Base-by-base conservation (phyloP, 2,113 vertebrate species). In the Megaceryle torquata region DNA sequence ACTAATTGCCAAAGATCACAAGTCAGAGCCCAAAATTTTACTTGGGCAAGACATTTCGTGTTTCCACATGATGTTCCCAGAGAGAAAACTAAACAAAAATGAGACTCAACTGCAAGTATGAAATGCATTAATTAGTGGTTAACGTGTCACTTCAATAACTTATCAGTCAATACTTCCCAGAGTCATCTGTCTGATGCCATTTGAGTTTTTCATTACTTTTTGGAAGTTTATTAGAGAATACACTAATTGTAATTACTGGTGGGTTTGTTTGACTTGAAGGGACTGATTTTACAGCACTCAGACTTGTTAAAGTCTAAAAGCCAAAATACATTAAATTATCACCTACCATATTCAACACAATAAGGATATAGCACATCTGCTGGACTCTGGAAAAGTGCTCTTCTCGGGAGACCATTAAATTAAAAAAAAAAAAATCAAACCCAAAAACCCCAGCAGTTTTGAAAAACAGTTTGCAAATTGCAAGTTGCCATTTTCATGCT, bases 81-180 rank as follows among this genome's bases (percentile, higher is more conserved):
- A 20, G 22, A 93, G 44, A 85, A 87, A 94, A 89, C 28, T 17
- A n/a, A 83, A 86, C n/a, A 89, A 75, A 90, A 95, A 79, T 43
- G 53, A 92, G 74, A 82, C 37, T 79, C 19, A 44, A 6, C 33
- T 82, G 33, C 57, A 79, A 50, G 35, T 51, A 78, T 84, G 53
- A 79, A 41, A 41, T 82, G 67, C 50, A 25, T 71, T 87, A 82
- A 84, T 89, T 76, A 46, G 50, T 57, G 28, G 37, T 74, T 82
- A 88, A 61, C 2, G 2, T 33, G 39, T 70, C 60, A 18, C 71
- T 80, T 91, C 35, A 37, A 28, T 91, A 86, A 57, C 35, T 61
- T 93, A 50, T 9, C 72, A 91, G 64, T 26, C 83, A 96, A 59
- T 83, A 14, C 10, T 57, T 89, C 50, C 60, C 63, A 72, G 41